These are phyloP conservation scores for Lateolabrax maculatus DNA, from an alignment of 2,797 vertebrate species.

Conservation along the genomic window DNA sequence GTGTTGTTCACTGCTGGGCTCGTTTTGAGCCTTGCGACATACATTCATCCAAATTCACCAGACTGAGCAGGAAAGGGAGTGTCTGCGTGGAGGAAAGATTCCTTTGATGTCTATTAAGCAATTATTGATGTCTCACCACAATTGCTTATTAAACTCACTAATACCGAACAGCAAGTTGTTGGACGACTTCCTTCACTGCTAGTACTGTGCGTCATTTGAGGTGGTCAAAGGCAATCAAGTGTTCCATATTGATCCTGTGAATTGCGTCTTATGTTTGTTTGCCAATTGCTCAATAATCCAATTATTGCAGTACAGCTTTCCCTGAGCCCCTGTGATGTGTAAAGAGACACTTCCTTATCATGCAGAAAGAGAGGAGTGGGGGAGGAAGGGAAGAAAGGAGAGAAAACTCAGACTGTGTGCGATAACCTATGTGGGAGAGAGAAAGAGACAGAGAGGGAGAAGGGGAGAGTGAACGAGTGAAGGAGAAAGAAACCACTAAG, in stretches of 20 bases:
- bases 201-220: neutral
- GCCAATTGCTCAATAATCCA: constrained; percentile 81
- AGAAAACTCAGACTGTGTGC: constrained; percentile 20
- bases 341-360: constrained; percentile 65
- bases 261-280: constrained; percentile 78
- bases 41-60: constrained; percentile 54
- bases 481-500: constrained; percentile 69
- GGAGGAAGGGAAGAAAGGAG: constrained; percentile 3
- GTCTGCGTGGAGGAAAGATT: constrained; percentile 40
- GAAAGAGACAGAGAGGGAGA: constrained; percentile 28
- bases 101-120: constrained; percentile 53
- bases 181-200: constrained; percentile 52
- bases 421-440: constrained; percentile 43
- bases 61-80: constrained; percentile 27
- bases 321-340: constrained; percentile 53
- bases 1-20: constrained; percentile 54
- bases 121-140: constrained; percentile 48
- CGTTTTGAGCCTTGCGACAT: constrained; percentile 51
- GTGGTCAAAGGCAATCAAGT: neutral
- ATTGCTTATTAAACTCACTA: constrained; percentile 48
- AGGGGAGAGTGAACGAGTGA: constrained; percentile 57
- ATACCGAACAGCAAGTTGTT: constrained; percentile 48
- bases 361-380: constrained; percentile 35
- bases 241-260: constrained; percentile 70
- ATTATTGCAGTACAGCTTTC: constrained; percentile 76